A percentile compares a stretch with the other conserved stretches of the same genome.
Evolutionary conservation across 2,797 vertebrate genomes (phyloP).

Genomic region (Notamacropus eugenii): DNA sequence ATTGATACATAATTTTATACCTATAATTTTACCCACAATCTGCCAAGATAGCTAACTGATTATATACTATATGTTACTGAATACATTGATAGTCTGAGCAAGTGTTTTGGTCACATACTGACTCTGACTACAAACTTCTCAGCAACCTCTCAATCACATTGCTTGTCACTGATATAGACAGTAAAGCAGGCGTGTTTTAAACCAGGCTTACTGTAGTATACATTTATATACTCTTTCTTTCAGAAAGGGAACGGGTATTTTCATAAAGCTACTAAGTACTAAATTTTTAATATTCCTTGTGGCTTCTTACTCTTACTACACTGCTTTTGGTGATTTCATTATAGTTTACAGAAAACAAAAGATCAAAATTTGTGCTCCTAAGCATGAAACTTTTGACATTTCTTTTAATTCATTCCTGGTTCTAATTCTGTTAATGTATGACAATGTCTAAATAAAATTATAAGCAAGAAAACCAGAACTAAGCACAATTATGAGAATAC

Average conservation of each 20-base stretch:
- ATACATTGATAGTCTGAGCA: not conserved
- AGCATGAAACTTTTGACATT: conserved; percentile 5
- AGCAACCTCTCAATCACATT: not conserved
- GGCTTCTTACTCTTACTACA: conserved; percentile 11
- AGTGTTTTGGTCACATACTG: not conserved
- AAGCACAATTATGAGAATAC: not conserved
- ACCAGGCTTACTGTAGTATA: conserved; percentile 15
- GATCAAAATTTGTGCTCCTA: not conserved
- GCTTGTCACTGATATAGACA: not conserved
- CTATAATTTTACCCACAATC: not conserved
- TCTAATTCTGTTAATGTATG: not conserved
- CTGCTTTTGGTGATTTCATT: conserved; percentile 30
- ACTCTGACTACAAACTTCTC: not conserved
- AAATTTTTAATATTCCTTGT: conserved; percentile 13
- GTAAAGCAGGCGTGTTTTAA: not conserved
- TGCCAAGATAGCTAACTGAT: not conserved
- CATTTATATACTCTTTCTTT: conserved; percentile 24
- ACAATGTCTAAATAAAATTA: conserved; percentile 26
- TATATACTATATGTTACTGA: not conserved
- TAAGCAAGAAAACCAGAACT: not conserved
- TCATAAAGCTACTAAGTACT: conserved; percentile 15
- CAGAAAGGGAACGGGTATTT: conserved; percentile 47
- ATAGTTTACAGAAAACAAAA: conserved; percentile 45
- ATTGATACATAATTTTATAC: not conserved
- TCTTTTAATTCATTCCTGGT: conserved; percentile 22